A percentile compares a stretch with the other conserved stretches of the same genome.
Evolutionary conservation across 2,113 vertebrate species (phyloP).

Genomic region (Hypanus sabinus): DNA sequence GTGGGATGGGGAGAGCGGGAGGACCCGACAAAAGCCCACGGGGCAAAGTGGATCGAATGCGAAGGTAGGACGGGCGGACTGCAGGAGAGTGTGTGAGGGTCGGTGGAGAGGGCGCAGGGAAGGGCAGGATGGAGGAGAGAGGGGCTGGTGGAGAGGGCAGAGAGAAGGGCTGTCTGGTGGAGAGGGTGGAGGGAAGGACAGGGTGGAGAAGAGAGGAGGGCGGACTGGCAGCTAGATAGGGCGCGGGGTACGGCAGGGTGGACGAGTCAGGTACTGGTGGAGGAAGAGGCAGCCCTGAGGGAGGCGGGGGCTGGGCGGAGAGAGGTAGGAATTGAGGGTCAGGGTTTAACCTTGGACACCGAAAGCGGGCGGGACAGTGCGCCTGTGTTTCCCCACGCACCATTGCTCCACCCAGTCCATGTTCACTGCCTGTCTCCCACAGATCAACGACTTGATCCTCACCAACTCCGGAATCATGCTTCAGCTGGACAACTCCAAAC

Average conservation of each 20-base stretch:
- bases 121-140: too few relatives aligned
- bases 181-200: too few relatives aligned
- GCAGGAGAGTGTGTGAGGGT: background rate
- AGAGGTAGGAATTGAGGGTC: background rate
- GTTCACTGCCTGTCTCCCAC: constrained; percentile 43
- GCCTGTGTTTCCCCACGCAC: background rate
- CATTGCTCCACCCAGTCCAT: too few relatives aligned
- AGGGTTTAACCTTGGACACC: accelerated
- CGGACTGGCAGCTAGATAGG: too few relatives aligned
- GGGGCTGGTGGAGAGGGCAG: too few relatives aligned
- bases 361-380: background rate
- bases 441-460: constrained; percentile 45
- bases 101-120: too few relatives aligned
- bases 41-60: background rate
- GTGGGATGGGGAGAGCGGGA: too few relatives aligned
- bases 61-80: background rate
- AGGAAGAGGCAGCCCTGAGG: background rate
- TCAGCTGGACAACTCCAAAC: constrained; percentile 71
- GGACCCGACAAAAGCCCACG: too few relatives aligned
- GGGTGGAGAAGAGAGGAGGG: too few relatives aligned
- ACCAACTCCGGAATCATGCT: constrained; percentile 60
- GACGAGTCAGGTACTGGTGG: too few relatives aligned
- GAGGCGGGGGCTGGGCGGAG: background rate
- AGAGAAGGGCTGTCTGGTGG: too few relatives aligned
- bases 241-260: too few relatives aligned